Evolutionary conservation across 37 sponge, comb jelly and placozoan genomes (phyloP), one percentile per base, ranked within the genome.

Genomic region (Hormiphora californensis): DNA sequence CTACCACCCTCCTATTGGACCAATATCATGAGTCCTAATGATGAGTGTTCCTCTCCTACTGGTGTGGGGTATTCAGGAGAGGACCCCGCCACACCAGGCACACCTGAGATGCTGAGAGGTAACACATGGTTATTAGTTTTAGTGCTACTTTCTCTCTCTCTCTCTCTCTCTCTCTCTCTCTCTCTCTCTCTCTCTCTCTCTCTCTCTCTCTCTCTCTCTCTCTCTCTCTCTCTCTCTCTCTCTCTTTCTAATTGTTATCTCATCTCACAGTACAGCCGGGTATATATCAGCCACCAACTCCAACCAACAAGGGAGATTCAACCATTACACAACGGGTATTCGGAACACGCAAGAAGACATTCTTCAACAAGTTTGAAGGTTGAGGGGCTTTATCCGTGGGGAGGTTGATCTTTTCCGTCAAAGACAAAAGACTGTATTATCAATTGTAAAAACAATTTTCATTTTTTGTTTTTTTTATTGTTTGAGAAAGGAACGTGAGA

Each of bases 81-180:
- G 22, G 36, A 33, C 17, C 81, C 81, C 25, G 46, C 12, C 11
- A 73, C 81, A 36, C 81, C 81, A 39, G 81, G 81, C 1, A 73
- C 81, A 4, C 81, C 81, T 5, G 81, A 73, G 25, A 73, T 73
- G 81, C 25, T 73, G 81, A 73, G 43, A 36, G 81, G 81, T 73
- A 73, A 11, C 38, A n/a, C n/a, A n/a, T n/a, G n/a, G n/a, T n/a
- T n/a, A n/a, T n/a, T n/a, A n/a, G n/a, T n/a, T n/a, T n/a, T n/a
- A n/a, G n/a, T n/a, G n/a, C n/a, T n/a, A n/a, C n/a, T n/a, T n/a
- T n/a, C n/a, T n/a, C n/a, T n/a, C n/a, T n/a, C n/a, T n/a, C n/a
- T n/a, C n/a, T n/a, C n/a, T n/a, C n/a, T n/a, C n/a, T n/a, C n/a
- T n/a, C n/a, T n/a, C n/a, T n/a, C n/a, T n/a, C n/a, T n/a, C n/a